Percentiles rank a stretch among this genome's conserved stretches.
These are phyloP conservation scores for Rhinichthys klamathensis DNA, from an alignment of 2,113 vertebrate species.

Conservation along the genomic window DNA sequence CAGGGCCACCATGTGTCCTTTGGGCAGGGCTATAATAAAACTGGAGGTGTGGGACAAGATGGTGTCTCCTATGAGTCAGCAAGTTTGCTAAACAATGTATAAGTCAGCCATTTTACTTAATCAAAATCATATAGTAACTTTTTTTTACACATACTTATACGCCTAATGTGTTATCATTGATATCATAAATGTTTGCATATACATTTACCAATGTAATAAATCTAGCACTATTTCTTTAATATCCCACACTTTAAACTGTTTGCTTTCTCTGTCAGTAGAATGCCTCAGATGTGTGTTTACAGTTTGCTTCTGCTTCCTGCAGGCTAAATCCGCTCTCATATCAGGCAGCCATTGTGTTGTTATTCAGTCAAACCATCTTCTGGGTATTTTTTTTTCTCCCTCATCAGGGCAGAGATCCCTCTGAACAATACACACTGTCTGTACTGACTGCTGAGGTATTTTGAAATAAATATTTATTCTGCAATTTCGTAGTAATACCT, in stretches of 20 bases:
- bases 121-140: not conserved
- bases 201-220: constrained; percentile 42
- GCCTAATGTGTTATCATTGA: not conserved
- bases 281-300: constrained; percentile 67
- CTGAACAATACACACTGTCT: constrained; percentile 63
- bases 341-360: constrained; percentile 56
- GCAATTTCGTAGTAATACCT: constrained; percentile 34
- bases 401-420: constrained; percentile 62
- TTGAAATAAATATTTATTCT: constrained; percentile 58
- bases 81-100: constrained; percentile 31
- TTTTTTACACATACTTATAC: not conserved
- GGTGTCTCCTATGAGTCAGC: constrained; percentile 57
- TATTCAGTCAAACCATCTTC: constrained; percentile 22
- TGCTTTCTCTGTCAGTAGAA: constrained; percentile 63
- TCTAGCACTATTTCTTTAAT: constrained; percentile 36
- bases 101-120: not conserved
- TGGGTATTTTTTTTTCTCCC: constrained; percentile 65
- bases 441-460: constrained; percentile 60
- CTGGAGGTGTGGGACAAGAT: constrained; percentile 77
- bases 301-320: constrained; percentile 68
- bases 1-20: constrained; percentile 71
- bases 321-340: constrained; percentile 53
- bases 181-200: constrained; percentile 43
- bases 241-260: constrained; percentile 53
- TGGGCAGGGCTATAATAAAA: constrained; percentile 70